Evolutionary conservation across 2,888 invertebrate genomes (phyloP), one percentile per base, ranked within the genome.

Genomic region (Unio delphinus): DNA sequence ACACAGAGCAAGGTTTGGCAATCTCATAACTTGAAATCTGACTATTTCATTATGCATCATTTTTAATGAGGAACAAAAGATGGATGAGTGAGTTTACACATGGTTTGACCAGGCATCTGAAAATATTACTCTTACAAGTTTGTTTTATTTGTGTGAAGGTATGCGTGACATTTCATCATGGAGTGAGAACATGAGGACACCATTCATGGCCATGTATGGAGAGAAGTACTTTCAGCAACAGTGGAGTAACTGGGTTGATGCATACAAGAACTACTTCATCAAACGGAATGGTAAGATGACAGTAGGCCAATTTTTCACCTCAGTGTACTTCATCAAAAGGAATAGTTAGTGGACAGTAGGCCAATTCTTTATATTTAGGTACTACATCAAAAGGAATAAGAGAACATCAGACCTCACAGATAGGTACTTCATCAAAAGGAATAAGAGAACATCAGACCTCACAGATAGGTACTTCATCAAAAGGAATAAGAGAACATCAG

Each of bases 181-280:
- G 96, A 96, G 95, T 8, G 92, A 93, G 56, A 92, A 92, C 81
- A 95, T 95, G 94, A 92, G 93, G 72, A 92, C 93, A 20, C 94
- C 95, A 0, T 91, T 95, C 90, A 91, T 94, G 61, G 92, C 93
- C 61, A 80, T 94, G 0, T 97, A 97, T 86, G 95, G 95, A 0
- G 92, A 93, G 76, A 92, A 94, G 65, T 92, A 93, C 68, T 93
- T 95, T 78, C 90, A 92, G 57, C 91, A 92, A 65, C 92, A 93
- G 74, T 95, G 95, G 95, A 91, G 91, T 0, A 91, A 91, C 28
- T 96, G 95, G 95, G 92, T 94, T 3, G 94, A 95, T 79, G 92
- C 92, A 0, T 92, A 94, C 86, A 58, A 65, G 7, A 76, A 59
- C 11, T 93, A 91, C 78, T 91, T 92, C 15, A 90, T 92, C 5